phyloP scores from a whole-genome alignment of 2,113 vertebrate genomes.

The Ancistrus triradiatus region DNA sequence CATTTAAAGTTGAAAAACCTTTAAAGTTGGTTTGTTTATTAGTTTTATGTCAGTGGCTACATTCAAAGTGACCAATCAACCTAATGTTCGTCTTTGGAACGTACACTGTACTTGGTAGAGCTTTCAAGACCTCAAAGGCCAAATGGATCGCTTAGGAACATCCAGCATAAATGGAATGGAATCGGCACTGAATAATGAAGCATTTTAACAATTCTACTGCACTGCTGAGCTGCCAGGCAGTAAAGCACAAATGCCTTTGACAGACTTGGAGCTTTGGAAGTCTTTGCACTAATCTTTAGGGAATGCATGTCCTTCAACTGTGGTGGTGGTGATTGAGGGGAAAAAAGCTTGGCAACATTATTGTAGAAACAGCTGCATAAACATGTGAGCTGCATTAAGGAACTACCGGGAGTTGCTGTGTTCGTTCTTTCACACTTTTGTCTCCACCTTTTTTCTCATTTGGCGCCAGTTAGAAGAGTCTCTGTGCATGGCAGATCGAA shows the following conservation, averaged over 20 bases:
- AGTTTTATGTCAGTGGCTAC: too few species aligned
- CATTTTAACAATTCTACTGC: slow-evolving; percentile 32
- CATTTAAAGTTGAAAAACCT: too few species aligned
- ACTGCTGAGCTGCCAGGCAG: slow-evolving; percentile 39
- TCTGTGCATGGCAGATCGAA: too few species aligned
- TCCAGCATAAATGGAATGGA: too few species aligned
- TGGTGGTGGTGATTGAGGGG: slow-evolving; percentile 33
- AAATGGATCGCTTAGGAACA: too few species aligned
- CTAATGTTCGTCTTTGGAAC: too few species aligned
- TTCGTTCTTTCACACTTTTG: neutral
- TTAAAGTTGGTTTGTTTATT: too few species aligned
- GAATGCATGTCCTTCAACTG: slow-evolving; percentile 27
- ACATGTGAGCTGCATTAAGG: slow-evolving; percentile 46
- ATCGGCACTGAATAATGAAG: neutral
- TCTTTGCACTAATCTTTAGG: slow-evolving; percentile 46
- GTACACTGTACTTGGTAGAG: neutral
- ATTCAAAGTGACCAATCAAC: too few species aligned
- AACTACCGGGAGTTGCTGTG: slow-evolving; percentile 25
- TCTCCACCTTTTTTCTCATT: too few species aligned
- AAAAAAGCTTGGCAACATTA: slow-evolving; percentile 24
- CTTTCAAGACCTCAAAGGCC: neutral
- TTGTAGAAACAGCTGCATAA: slow-evolving; percentile 52
- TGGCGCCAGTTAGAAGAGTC: too few species aligned
- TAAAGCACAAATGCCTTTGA: slow-evolving; percentile 47
- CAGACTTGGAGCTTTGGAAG: slow-evolving; percentile 50